phyloP scores from a whole-genome alignment of 2,888 invertebrate genomes.

The Drosophila macrospina region DNA sequence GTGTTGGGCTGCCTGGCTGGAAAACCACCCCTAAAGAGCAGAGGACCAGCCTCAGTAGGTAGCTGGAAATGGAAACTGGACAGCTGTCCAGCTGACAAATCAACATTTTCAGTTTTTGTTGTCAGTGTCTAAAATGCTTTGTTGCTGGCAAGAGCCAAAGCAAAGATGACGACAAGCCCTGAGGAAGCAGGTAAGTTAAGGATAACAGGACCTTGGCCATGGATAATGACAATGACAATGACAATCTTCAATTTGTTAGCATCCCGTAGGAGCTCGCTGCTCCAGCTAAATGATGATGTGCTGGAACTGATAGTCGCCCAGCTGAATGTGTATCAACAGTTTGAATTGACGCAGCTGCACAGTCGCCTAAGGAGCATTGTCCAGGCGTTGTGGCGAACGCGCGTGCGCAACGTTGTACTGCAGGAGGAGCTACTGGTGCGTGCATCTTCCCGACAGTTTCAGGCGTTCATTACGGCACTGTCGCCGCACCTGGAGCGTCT shows the following conservation, averaged over 20 bases:
- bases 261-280: conserved; percentile 42
- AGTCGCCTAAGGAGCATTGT: conserved; percentile 67
- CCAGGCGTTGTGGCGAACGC: conserved; percentile 67
- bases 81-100: conserved; percentile 62
- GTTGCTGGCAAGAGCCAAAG: conserved; percentile 24
- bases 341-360: conserved; percentile 64
- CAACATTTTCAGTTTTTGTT: conserved; percentile 18
- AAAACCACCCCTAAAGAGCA: conserved; percentile 66
- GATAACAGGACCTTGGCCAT: neutral
- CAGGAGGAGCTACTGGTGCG: conserved; percentile 58
- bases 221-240: neutral
- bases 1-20: conserved; percentile 25
- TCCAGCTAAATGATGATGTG: conserved; percentile 79
- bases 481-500: conserved; percentile 62
- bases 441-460: conserved; percentile 46
- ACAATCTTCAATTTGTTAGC: conserved; percentile 2
- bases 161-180: conserved; percentile 53
- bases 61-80: conserved; percentile 32
- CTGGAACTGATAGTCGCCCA: conserved; percentile 67
- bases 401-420: conserved; percentile 57
- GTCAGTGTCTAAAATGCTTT: conserved; percentile 53
- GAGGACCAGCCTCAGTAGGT: conserved; percentile 8
- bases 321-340: conserved; percentile 70
- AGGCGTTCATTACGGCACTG: conserved; percentile 60
- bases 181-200: conserved; percentile 58